phyloP scores from a whole-genome alignment of 2,888 invertebrate genomes.

The Taenaris catops region DNA sequence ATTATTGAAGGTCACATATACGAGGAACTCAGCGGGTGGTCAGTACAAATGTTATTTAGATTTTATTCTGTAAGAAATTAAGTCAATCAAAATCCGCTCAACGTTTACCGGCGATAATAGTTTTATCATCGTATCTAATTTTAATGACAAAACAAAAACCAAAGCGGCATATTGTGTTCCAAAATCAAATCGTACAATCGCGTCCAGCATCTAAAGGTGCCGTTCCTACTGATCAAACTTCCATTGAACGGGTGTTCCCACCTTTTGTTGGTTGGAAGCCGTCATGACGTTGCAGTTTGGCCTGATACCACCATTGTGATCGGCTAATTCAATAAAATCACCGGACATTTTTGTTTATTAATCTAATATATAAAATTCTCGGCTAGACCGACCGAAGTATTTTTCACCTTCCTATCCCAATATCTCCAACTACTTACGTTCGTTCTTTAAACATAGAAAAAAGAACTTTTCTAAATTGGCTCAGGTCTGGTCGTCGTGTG shows the following conservation, averaged over 20 bases:
- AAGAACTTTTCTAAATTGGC: too few species aligned
- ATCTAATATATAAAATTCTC: too few species aligned
- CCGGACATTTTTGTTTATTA: slow-evolving; percentile 75
- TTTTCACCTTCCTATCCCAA: too few species aligned
- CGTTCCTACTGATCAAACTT: slow-evolving; percentile 68
- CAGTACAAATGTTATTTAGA: neutral
- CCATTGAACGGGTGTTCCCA: slow-evolving; percentile 74
- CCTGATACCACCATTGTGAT: slow-evolving; percentile 63
- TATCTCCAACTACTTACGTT: too few species aligned
- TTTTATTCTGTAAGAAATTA: slow-evolving; percentile 4
- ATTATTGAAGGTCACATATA: too few species aligned
- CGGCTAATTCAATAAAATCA: slow-evolving; percentile 78
- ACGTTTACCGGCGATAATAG: slow-evolving; percentile 4
- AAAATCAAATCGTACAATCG: slow-evolving; percentile 13
- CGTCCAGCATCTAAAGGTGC: slow-evolving; percentile 19
- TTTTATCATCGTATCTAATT: slow-evolving; percentile 5
- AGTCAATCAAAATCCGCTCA: slow-evolving; percentile 6
- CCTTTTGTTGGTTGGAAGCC: slow-evolving; percentile 69
- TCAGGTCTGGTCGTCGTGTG: too few species aligned
- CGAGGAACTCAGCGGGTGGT: slow-evolving; percentile 7
- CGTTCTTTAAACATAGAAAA: too few species aligned
- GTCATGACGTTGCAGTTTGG: slow-evolving; percentile 57
- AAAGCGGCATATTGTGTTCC: slow-evolving; percentile 7
- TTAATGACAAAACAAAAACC: slow-evolving; percentile 5
- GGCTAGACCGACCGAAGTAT: too few species aligned